These are phyloP conservation scores for Glaucomys volans DNA, from an alignment of 2,113 vertebrate species.

Conservation along the genomic window DNA sequence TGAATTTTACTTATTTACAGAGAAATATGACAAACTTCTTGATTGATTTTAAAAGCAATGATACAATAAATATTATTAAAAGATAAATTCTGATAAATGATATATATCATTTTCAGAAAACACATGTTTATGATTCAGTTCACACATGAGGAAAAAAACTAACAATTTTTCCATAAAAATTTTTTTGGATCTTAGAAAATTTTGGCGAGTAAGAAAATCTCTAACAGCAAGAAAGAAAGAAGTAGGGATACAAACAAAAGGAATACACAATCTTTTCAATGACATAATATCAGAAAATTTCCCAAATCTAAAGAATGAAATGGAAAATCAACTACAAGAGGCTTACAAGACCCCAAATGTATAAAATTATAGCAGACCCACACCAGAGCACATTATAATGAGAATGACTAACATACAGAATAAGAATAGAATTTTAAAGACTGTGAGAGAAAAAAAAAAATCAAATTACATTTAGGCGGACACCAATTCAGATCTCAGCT, in stretches of 20 bases:
- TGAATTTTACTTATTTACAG: slow-evolving; percentile 71
- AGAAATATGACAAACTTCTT: slow-evolving; percentile 41
- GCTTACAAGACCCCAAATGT: no score
- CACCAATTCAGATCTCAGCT: no score
- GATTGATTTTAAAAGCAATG: slow-evolving; percentile 60
- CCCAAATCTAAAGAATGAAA: no score
- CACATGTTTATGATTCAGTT: not conserved
- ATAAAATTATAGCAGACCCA: no score
- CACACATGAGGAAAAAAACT: slow-evolving; percentile 58
- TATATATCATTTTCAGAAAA: slow-evolving; percentile 51
- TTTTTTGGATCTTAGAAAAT: slow-evolving; percentile 37
- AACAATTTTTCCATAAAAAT: slow-evolving; percentile 71
- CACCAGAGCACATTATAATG: no score
- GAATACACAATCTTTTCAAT: no score
- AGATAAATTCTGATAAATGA: slow-evolving; percentile 50
- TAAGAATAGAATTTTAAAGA: no score
- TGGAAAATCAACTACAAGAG: no score
- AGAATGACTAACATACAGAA: no score
- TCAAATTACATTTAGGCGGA: no score
- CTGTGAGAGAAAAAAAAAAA: no score
- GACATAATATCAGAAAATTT: no score
- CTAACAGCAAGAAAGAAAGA: not conserved
- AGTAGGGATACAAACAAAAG: not conserved
- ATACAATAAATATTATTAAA: slow-evolving; percentile 64
- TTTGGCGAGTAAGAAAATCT: slow-evolving; percentile 59